phyloP scores from a whole-genome alignment of 2,113 vertebrate genomes.

The Recurvirostra avosetta region DNA sequence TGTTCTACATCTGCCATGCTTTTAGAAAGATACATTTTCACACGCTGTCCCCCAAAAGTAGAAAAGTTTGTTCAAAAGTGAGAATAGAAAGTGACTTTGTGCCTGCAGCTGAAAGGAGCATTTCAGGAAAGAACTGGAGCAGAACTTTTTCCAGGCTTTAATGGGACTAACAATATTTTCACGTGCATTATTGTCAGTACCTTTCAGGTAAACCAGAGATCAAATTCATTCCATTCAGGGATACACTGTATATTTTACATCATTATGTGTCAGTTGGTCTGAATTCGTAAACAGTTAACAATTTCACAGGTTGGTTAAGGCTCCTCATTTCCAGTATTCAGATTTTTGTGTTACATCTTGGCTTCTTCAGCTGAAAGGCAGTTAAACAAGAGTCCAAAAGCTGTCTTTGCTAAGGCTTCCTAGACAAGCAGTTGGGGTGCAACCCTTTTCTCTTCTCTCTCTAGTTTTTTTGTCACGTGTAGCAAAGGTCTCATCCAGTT shows the following conservation, averaged over 20 bases:
- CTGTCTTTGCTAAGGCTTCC: neutral
- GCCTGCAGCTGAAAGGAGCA: neutral
- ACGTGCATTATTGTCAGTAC: neutral
- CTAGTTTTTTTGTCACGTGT: accelerated
- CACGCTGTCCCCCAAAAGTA: neutral
- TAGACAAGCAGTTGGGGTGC: neutral
- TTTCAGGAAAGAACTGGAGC: neutral
- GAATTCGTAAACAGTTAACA: neutral
- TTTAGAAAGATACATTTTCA: neutral
- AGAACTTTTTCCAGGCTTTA: neutral
- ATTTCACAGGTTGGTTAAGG: neutral
- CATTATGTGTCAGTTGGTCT: neutral
- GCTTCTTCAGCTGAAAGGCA: neutral
- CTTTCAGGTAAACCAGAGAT: neutral
- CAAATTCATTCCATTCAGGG: neutral
- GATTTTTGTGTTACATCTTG: neutral
- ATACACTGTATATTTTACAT: neutral
- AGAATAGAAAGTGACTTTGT: neutral
- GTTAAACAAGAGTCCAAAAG: neutral
- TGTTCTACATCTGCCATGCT: neutral
- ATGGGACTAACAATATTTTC: neutral
- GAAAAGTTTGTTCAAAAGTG: neutral
- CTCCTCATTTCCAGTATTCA: neutral
- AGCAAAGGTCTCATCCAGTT: neutral
- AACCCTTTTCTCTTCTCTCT: neutral